These are phyloP conservation scores for Mustela nigripes DNA, from an alignment of 2,113 vertebrate genomes.

Conservation along the genomic window DNA sequence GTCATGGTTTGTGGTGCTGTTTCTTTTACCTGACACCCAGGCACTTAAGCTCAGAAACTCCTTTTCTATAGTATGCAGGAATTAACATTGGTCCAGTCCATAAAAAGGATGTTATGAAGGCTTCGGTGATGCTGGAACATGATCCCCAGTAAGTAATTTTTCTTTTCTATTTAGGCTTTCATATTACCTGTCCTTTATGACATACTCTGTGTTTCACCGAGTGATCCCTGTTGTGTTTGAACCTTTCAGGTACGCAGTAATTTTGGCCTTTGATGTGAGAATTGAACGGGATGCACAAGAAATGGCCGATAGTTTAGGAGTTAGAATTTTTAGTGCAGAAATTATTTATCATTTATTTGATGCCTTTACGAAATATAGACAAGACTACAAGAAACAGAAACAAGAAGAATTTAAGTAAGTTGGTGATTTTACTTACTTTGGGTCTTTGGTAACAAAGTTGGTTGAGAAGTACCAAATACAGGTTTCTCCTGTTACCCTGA, in stretches of 20 bases:
- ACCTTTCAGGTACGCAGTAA: slow-evolving; percentile 93
- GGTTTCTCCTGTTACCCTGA: neutral
- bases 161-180: rapidly evolving
- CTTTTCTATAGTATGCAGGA: slow-evolving; percentile 93
- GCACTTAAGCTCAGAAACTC: neutral
- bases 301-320: slow-evolving; percentile 97
- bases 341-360: slow-evolving; percentile 99
- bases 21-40: neutral
- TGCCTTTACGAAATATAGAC: slow-evolving; percentile 98
- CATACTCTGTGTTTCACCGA: neutral
- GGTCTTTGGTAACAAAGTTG: neutral
- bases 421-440: neutral
- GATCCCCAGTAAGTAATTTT: slow-evolving; percentile 93
- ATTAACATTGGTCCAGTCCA: slow-evolving; percentile 99
- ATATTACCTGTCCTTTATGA: rapidly evolving
- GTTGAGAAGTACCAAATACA: neutral
- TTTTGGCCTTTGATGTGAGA: slow-evolving; percentile 98
- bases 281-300: slow-evolving; percentile 98
- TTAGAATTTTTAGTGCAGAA: slow-evolving; percentile 97
- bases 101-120: slow-evolving; percentile 98
- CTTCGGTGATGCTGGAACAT: slow-evolving; percentile 98
- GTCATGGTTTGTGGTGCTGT: neutral
- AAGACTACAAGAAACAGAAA: slow-evolving; percentile 99
- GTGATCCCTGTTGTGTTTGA: neutral
- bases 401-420: slow-evolving; percentile 99